Base-by-base conservation (phyloP, 2,888 invertebrate species). In the Tanytarsus gracilentus region DNA sequence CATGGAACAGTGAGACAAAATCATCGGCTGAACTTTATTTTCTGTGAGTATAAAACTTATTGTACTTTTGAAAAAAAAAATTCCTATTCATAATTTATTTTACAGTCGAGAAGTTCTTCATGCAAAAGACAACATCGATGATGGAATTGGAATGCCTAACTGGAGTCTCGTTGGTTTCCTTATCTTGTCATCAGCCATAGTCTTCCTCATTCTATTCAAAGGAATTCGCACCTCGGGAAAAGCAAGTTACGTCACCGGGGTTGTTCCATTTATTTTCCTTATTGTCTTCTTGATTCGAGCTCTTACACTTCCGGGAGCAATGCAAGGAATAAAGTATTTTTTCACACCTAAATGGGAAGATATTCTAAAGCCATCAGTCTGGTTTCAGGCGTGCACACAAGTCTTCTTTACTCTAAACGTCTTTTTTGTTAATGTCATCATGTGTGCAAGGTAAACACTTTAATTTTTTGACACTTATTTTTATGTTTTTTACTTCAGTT, bases 221-320 rank as follows among this genome's bases (percentile, higher is more conserved):
- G 83, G 83, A 1, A 80, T 84, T 1, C 78, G 77, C 66, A 81
- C 80, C 64, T 79, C 82, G 0, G 84, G 84, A 50, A 84, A 83
- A 69, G 81, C 79, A 0, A 82, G 87, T 0, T 88, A 88, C 67
- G 39, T 88, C 67, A 78, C 88, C 7, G 87, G 88, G 0, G 70
- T 87, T 4, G 85, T 85, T 66, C 86, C 86, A 0, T 84, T 84
- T 67, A 72, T 82, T 3, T 78, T 86, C 44, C 77, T 86, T 71
- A 71, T 80, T 56, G 78, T 80, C 16, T 72, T 87, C 59, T 71
- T 87, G 23, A 74, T 85, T 11, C 73, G 78, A 55, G 79, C 83
- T 1, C 73, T 78, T 1, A 81, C 81, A 0, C 67, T 84, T 60
- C 77, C 78, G 0, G 84, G 84, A 1, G 80, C 85, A 1, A 63